Percentiles rank a stretch among this genome's conserved stretches.
Conservation (phyloP, 2,888 invertebrate genomes). For the Cheilosia pagana region DNA sequence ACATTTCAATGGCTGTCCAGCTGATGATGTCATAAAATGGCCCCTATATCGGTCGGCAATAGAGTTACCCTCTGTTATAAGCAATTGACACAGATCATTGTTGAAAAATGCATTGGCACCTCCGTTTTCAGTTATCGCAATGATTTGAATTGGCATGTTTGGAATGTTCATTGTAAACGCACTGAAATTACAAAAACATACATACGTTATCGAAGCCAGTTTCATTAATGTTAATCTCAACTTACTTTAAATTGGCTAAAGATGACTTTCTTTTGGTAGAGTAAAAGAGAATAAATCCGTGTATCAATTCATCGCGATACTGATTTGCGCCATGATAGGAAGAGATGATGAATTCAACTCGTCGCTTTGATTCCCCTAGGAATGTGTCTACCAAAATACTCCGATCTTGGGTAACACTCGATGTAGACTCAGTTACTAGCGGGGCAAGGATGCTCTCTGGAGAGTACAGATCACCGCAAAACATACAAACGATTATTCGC, state of each 20-base stretch:
- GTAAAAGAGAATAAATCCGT: conserved; percentile 97
- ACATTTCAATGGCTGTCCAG: conserved; percentile 94
- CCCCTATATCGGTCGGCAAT: conserved; percentile 95
- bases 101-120: conserved; percentile 95
- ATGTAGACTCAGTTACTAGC: conserved; percentile 91
- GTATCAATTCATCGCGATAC: conserved; percentile 95
- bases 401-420: conserved; percentile 88
- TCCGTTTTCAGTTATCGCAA: conserved; percentile 95
- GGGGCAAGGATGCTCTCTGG: conserved; percentile 95
- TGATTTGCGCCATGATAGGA: conserved; percentile 97
- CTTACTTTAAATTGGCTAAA: conserved; percentile 94
- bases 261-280: conserved; percentile 98
- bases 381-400: conserved; percentile 96
- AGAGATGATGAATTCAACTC: conserved; percentile 95
- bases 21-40: conserved; percentile 95
- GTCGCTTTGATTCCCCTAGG: conserved; percentile 94
- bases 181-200: conserved; percentile 83
- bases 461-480: conserved; percentile 97
- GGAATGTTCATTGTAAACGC: conserved; percentile 97
- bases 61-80: conserved; percentile 96
- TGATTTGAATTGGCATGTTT: conserved; percentile 95
- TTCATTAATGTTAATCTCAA: conserved; percentile 59
- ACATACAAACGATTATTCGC: conserved; percentile 97
- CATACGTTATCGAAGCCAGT: not conserved
- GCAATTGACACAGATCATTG: conserved; percentile 93